These are phyloP conservation scores for Hesperophylax magnus DNA, from an alignment of 1,140 invertebrate species.

Conservation along the genomic window DNA sequence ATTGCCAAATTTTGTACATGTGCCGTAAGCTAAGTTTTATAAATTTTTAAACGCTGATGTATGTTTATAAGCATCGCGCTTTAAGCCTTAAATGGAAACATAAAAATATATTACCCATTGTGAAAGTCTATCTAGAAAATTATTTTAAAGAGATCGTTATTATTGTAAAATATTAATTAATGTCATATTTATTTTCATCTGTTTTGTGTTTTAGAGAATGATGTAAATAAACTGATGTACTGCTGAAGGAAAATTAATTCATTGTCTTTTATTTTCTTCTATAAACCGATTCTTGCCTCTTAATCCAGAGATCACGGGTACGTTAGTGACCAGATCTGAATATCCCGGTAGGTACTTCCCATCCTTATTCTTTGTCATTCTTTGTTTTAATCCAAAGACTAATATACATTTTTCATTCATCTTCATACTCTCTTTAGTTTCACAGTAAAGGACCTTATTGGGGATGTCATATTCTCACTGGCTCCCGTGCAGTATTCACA, in stretches of 20 bases:
- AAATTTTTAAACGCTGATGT: constrained; percentile 33
- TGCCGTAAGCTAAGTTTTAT: constrained; percentile 44
- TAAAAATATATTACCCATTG: constrained; percentile 17
- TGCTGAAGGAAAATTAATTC: constrained; percentile 40
- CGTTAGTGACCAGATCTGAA: too few relatives aligned
- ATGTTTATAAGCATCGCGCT: constrained; percentile 8
- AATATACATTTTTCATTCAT: too few relatives aligned
- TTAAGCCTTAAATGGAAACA: constrained; percentile 32
- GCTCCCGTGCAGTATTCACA: too few relatives aligned
- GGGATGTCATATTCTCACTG: too few relatives aligned
- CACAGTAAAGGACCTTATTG: too few relatives aligned
- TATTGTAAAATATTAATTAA: constrained; percentile 36
- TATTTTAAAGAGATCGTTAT: constrained; percentile 38
- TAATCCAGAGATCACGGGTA: too few relatives aligned
- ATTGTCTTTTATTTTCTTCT: neutral
- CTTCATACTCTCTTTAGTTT: too few relatives aligned
- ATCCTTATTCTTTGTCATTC: too few relatives aligned
- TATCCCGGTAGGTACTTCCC: too few relatives aligned
- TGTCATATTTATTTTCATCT: constrained; percentile 41
- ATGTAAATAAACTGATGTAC: constrained; percentile 52
- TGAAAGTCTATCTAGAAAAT: constrained; percentile 39
- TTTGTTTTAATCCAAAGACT: too few relatives aligned
- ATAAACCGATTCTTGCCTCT: too few relatives aligned
- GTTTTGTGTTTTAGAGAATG: constrained; percentile 53
- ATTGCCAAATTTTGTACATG: constrained; percentile 52